Percentiles rank a stretch among this genome's conserved stretches.
These are phyloP conservation scores for Camarhynchus parvulus DNA, from an alignment of 2,113 vertebrate species.

Conservation along the genomic window DNA sequence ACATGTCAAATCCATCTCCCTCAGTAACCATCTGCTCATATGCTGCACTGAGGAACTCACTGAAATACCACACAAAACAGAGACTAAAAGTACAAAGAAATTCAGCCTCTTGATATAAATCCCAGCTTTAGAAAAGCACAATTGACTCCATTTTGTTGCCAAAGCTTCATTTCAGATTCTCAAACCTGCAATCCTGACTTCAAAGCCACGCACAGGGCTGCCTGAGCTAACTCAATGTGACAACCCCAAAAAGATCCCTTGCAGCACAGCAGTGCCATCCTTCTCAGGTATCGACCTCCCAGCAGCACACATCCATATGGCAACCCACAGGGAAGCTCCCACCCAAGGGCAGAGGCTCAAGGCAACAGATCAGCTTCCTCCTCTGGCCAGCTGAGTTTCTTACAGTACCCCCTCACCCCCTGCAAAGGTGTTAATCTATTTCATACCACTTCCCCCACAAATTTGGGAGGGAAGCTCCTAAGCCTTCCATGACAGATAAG, in stretches of 20 bases:
- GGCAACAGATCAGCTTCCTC: not conserved
- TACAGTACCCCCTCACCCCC: not conserved
- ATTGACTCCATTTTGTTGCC: not conserved
- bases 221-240: constrained; percentile 4
- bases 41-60: not conserved
- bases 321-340: constrained; percentile 26
- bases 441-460: not conserved
- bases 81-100: not conserved
- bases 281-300: constrained; percentile 4
- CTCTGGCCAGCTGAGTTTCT: not conserved
- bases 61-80: not conserved
- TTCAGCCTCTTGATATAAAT: not conserved
- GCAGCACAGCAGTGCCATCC: constrained; percentile 16
- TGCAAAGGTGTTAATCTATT: not conserved
- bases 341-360: not conserved
- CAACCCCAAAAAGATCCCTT: not conserved
- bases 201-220: not conserved
- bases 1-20: not conserved
- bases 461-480: not conserved
- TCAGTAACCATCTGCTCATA: not conserved
- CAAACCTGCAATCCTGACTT: not conserved
- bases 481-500: constrained; percentile 34
- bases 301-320: not conserved
- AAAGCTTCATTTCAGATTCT: not conserved
- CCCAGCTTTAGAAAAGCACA: not conserved